phyloP scores from a whole-genome alignment of 2,888 invertebrate species.

The Alloplasta piceator region DNA sequence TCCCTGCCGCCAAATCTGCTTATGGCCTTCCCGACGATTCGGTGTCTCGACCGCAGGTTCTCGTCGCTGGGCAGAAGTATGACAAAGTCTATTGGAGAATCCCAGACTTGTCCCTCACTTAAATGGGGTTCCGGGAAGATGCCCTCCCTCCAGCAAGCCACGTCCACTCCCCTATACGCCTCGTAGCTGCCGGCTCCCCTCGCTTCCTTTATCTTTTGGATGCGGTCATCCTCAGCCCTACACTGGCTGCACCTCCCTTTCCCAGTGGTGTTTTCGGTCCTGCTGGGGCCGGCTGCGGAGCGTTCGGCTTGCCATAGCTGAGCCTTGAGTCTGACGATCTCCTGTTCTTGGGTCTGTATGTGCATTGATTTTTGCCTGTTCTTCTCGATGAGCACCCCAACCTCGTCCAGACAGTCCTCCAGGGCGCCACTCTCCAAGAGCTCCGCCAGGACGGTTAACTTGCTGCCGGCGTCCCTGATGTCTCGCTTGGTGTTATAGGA shows the following conservation, averaged over 20 bases:
- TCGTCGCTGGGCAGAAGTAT: too few relatives aligned
- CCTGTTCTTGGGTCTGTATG: not conserved
- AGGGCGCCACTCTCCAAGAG: not conserved
- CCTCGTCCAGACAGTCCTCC: not conserved
- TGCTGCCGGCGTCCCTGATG: constrained; percentile 17
- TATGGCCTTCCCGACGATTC: not conserved
- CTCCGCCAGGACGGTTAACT: not conserved
- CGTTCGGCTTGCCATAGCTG: not conserved
- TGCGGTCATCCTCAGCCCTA: too few relatives aligned
- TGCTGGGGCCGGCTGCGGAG: not conserved
- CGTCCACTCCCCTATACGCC: too few relatives aligned
- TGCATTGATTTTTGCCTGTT: not conserved
- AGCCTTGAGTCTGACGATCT: not conserved
- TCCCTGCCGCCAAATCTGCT: constrained; percentile 32
- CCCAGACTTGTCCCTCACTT: too few relatives aligned
- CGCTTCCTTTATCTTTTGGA: too few relatives aligned
- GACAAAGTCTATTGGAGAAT: too few relatives aligned
- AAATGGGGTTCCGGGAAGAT: too few relatives aligned
- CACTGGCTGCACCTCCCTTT: not conserved
- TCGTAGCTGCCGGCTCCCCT: too few relatives aligned
- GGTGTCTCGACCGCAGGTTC: too few relatives aligned
- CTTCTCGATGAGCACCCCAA: not conserved
- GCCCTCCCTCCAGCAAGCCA: too few relatives aligned
- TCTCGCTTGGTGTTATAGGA: constrained; percentile 30
- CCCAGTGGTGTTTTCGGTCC: not conserved